A percentile compares a stretch with the other conserved stretches of the same genome.
These are phyloP conservation scores for Argyra leucocephala DNA, from an alignment of 2,888 invertebrate genomes.

Conservation along the genomic window DNA sequence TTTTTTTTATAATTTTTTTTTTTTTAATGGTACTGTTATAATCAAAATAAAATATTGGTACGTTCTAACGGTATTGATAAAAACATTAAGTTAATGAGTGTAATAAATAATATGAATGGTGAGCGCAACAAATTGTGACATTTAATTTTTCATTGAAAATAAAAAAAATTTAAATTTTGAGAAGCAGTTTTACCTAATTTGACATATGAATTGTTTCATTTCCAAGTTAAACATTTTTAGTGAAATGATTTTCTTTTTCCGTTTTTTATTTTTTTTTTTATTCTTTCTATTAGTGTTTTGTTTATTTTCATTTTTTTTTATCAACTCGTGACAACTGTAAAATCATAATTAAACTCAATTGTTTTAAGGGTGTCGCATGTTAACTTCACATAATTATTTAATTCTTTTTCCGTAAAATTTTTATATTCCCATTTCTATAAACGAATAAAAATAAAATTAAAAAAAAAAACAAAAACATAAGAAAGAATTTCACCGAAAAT, in stretches of 20 bases:
- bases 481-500: background rate
- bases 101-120: no score
- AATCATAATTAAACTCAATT: slow-evolving; percentile 13
- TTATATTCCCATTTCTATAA: background rate
- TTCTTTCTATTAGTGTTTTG: background rate
- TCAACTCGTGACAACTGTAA: slow-evolving; percentile 12
- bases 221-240: background rate
- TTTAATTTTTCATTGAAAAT: no score
- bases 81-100: no score
- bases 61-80: no score
- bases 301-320: background rate
- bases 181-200: no score
- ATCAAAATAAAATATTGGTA: no score
- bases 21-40: no score
- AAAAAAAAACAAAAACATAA: no score
- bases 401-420: slow-evolving; percentile 3
- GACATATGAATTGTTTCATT: background rate
- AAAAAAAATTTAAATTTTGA: no score
- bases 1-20: no score
- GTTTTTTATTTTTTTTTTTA: background rate
- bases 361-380: slow-evolving; percentile 12
- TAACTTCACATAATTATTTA: slow-evolving; percentile 10
- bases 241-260: background rate
- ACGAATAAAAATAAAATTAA: background rate
- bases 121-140: no score